phyloP scores from a whole-genome alignment of 1,140 invertebrate genomes.

The Cherax destructor region DNA sequence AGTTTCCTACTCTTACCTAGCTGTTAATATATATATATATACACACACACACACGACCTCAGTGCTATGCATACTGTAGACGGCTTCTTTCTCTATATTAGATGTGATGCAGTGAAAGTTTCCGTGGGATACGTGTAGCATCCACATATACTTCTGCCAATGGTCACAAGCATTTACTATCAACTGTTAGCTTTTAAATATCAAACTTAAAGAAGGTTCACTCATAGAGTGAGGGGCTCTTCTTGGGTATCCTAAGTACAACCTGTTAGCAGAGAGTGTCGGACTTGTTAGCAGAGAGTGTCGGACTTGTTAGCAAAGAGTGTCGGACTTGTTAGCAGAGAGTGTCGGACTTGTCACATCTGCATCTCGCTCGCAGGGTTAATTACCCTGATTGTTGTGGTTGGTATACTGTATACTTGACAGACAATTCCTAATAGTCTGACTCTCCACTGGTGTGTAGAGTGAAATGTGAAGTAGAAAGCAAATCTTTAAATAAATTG shows the following conservation, averaged over 20 bases:
- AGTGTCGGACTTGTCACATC: neutral
- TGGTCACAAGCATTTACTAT: neutral
- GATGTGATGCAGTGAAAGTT: conserved; percentile 10
- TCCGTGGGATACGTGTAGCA: too few relatives aligned
- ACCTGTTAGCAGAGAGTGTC: neutral
- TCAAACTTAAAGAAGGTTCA: neutral
- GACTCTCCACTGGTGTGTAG: neutral
- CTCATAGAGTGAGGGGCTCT: too few relatives aligned
- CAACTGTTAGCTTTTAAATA: conserved; percentile 2
- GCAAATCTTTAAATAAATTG: conserved; percentile 33
- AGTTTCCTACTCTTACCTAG: neutral
- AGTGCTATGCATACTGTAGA: conserved; percentile 48
- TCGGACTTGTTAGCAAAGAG: neutral
- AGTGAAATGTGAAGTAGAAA: conserved; percentile 28
- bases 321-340: neutral
- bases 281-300: neutral
- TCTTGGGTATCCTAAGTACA: neutral
- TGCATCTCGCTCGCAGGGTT: neutral
- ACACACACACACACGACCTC: conserved; percentile 7
- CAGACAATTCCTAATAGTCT: neutral
- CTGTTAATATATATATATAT: neutral
- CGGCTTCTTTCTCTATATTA: conserved; percentile 41
- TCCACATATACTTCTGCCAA: neutral
- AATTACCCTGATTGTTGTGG: neutral
- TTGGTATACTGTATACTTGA: neutral